phyloP scores from a whole-genome alignment of 2,113 vertebrate genomes.

The Pterocles burchelli region DNA sequence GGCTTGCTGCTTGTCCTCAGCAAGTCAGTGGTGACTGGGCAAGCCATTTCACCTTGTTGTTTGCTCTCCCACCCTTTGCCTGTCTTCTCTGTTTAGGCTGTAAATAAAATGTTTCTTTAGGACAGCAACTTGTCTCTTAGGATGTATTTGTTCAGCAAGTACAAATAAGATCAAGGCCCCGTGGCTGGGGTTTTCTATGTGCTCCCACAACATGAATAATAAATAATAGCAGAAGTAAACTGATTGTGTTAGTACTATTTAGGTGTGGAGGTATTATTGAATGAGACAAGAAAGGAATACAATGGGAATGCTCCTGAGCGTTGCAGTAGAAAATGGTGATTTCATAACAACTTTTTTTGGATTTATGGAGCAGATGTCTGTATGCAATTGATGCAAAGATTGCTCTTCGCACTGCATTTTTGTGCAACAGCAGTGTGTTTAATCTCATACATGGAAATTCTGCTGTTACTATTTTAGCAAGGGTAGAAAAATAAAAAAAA shows the following conservation, averaged over 20 bases:
- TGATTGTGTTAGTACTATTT: constrained; percentile 12
- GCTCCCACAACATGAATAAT: constrained; percentile 54
- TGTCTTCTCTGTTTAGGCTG: constrained; percentile 7
- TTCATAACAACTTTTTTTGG: background rate
- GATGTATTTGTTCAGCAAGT: constrained; percentile 49
- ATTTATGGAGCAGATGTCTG: background rate
- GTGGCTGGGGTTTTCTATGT: background rate
- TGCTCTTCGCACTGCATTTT: background rate
- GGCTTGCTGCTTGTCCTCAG: background rate
- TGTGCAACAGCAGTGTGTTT: background rate
- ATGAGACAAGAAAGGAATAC: constrained; percentile 11
- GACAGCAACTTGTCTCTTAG: constrained; percentile 36
- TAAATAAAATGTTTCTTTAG: constrained; percentile 32
- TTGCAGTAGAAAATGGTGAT: background rate
- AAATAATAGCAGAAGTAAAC: constrained; percentile 50
- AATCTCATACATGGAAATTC: background rate
- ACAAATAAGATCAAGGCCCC: constrained; percentile 56
- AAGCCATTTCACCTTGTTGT: background rate
- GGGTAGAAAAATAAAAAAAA: background rate
- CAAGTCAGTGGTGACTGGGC: background rate
- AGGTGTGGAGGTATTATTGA: background rate
- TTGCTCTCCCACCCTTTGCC: background rate
- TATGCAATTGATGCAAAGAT: background rate
- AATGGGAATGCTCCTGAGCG: background rate
- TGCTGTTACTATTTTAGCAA: background rate